Percentiles rank a stretch among this genome's conserved stretches.
Evolutionary conservation across 2,888 invertebrate species (phyloP).

Genomic region (Deilephila porcellus): DNA sequence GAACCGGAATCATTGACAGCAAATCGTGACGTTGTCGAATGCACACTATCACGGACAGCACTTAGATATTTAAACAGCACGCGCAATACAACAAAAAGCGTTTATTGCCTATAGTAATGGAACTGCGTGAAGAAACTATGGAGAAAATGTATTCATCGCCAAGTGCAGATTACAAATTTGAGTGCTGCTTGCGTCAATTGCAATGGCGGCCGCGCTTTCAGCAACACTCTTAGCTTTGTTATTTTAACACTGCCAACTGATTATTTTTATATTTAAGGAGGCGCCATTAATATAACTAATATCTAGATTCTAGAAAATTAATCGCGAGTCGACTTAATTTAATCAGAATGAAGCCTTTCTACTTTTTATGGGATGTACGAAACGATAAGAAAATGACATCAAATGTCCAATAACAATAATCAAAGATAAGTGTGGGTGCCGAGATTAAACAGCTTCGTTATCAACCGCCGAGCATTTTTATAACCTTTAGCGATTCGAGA

Average conservation of each 20-base stretch:
- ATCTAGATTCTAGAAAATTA: neutral
- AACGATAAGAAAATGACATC: neutral
- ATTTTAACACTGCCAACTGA: neutral
- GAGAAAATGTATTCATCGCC: constrained; percentile 11
- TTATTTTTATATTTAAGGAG: neutral
- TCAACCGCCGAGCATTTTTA: neutral
- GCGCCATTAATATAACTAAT: neutral
- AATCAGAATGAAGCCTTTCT: constrained; percentile 5
- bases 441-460: neutral
- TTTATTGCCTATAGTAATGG: constrained; percentile 5
- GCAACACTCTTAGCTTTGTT: constrained; percentile 5
- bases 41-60: neutral
- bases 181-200: constrained; percentile 22
- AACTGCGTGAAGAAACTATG: constrained; percentile 12
- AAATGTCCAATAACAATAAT: neutral
- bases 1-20: constrained; percentile 1
- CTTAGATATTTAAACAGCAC: neutral
- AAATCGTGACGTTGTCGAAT: neutral
- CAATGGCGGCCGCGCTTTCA: constrained; percentile 2
- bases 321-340: neutral
- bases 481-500: neutral
- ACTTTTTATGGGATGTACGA: neutral
- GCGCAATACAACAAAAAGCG: neutral
- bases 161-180: constrained; percentile 17
- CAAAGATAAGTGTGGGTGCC: neutral